These are phyloP conservation scores for Sinonovacula constricta DNA, from an alignment of 1,140 invertebrate species.

Conservation along the genomic window DNA sequence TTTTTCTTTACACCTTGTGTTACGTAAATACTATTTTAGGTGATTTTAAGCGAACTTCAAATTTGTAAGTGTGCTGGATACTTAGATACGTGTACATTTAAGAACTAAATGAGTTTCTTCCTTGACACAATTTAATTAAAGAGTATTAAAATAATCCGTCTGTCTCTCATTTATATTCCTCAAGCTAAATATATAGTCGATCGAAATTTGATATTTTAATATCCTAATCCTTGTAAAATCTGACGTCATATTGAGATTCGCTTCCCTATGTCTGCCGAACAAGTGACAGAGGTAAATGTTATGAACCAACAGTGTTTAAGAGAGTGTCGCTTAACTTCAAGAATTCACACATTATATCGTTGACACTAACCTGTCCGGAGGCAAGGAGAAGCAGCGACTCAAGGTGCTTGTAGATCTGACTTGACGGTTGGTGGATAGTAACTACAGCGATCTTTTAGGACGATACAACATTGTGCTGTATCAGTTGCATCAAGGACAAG, in stretches of 20 bases:
- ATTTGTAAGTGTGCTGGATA: no score
- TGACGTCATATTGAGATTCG: not conserved
- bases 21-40: no score
- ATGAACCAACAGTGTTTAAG: not conserved
- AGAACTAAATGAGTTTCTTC: no score
- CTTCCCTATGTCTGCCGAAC: not conserved
- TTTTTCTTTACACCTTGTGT: no score
- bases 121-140: no score
- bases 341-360: not conserved
- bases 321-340: not conserved
- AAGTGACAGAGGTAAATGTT: not conserved
- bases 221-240: not conserved
- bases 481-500: slow-evolving; percentile 85
- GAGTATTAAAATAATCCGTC: no score
- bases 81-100: no score
- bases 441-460: slow-evolving; percentile 90
- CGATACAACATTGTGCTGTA: slow-evolving; percentile 86
- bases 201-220: not conserved
- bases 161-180: no score
- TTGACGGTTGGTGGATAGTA: slow-evolving; percentile 91
- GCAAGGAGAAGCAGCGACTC: slow-evolving; percentile 20
- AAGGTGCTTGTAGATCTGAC: slow-evolving; percentile 30
- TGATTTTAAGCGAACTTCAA: no score
- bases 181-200: not conserved
- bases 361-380: slow-evolving; percentile 26